A percentile compares a stretch with the other conserved stretches of the same genome.
phyloP scores from a whole-genome alignment of 2,888 invertebrate genomes.

The Celastrina argiolus region DNA sequence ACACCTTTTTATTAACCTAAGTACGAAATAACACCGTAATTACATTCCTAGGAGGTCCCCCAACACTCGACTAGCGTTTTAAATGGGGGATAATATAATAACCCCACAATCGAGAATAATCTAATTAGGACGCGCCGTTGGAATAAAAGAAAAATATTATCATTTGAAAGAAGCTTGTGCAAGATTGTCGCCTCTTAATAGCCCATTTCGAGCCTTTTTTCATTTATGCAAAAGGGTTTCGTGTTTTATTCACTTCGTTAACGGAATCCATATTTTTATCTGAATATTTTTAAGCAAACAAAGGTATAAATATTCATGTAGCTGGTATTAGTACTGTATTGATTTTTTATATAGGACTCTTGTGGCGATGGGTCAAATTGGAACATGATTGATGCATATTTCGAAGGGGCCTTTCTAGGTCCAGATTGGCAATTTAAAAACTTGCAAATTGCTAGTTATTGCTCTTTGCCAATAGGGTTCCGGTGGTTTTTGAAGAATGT shows the following conservation, averaged over 20 bases:
- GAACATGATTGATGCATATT: neutral
- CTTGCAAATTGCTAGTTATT: neutral
- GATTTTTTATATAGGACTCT: neutral
- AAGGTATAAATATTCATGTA: constrained; percentile 21
- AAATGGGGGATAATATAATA: constrained; percentile 36
- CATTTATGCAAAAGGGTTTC: constrained; percentile 62
- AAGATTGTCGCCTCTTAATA: constrained; percentile 68
- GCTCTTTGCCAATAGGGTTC: neutral
- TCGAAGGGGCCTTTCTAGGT: neutral
- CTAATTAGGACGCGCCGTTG: constrained; percentile 6
- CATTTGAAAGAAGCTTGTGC: constrained; percentile 34
- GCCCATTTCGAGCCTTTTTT: constrained; percentile 62
- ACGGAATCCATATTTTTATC: constrained; percentile 34
- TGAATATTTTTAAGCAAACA: constrained; percentile 16
- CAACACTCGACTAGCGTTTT: constrained; percentile 12
- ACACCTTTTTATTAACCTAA: constrained; percentile 18
- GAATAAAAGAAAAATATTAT: constrained; percentile 14
- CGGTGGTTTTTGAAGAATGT: neutral
- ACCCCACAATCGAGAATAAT: constrained; percentile 9
- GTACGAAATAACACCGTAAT: constrained; percentile 9
- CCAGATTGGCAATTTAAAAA: neutral
- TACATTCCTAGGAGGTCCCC: neutral
- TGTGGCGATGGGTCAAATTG: neutral
- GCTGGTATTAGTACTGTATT: neutral
- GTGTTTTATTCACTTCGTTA: constrained; percentile 68